These are phyloP conservation scores for Heliconius sara DNA, from an alignment of 2,888 invertebrate species.

Conservation along the genomic window DNA sequence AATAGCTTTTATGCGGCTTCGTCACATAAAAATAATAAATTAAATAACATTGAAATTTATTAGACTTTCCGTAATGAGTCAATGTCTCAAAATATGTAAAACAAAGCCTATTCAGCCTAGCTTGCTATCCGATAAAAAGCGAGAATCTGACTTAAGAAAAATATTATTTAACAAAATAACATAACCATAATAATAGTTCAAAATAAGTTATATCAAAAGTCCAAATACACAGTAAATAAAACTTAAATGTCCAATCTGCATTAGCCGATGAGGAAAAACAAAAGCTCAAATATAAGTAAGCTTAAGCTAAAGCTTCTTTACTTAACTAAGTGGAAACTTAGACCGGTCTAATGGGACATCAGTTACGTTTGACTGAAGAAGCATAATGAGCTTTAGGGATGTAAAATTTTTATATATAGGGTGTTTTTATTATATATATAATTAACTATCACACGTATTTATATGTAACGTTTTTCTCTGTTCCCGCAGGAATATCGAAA, in stretches of 20 bases:
- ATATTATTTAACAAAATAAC: too few species aligned
- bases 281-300: conserved; percentile 28
- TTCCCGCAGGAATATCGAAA: too few species aligned
- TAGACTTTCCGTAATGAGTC: too few species aligned
- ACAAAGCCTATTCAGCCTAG: too few species aligned
- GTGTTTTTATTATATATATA: neutral
- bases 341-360: conserved; percentile 34
- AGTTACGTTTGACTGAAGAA: conserved; percentile 25
- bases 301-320: conserved; percentile 33
- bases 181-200: neutral
- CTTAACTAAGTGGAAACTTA: conserved; percentile 41
- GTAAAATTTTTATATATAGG: neutral
- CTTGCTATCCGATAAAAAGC: too few species aligned
- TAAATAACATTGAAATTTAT: too few species aligned
- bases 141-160: too few species aligned
- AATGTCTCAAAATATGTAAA: too few species aligned
- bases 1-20: too few species aligned
- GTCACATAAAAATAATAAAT: too few species aligned
- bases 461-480: too few species aligned
- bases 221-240: neutral
- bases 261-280: conserved; percentile 38
- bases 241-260: conserved; percentile 33
- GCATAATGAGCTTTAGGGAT: neutral
- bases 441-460: too few species aligned
- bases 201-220: neutral